A percentile compares a stretch with the other conserved stretches of the same genome.
Conservation (phyloP, 2,113 vertebrate species). For the Abramis brama region DNA sequence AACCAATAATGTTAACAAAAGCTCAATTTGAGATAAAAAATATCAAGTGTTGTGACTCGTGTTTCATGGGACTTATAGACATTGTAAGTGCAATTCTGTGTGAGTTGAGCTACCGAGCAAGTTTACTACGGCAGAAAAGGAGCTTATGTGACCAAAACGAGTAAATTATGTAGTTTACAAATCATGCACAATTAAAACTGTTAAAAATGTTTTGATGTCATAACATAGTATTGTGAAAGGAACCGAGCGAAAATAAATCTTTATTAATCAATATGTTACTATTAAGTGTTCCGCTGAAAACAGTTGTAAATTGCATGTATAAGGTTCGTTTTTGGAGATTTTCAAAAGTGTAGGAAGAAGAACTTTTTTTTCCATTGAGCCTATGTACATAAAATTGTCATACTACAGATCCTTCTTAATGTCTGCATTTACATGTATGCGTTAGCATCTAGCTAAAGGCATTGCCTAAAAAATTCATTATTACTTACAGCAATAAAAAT, state of each 20-base stretch:
- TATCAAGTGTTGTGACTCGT: not conserved
- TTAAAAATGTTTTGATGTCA: too few species aligned
- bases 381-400: not conserved
- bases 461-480: not conserved
- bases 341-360: not conserved
- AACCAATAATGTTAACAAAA: not conserved
- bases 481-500: conserved; percentile 1
- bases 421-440: not conserved
- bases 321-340: not conserved
- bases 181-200: too few species aligned
- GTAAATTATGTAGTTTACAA: too few species aligned
- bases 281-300: not conserved
- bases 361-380: not conserved
- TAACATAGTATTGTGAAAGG: too few species aligned
- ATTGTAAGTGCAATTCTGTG: too few species aligned
- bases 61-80: not conserved
- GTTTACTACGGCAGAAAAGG: not conserved
- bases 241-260: too few species aligned
- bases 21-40: not conserved
- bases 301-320: not conserved
- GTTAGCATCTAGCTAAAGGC: not conserved
- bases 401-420: not conserved
- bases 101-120: not conserved
- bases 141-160: too few species aligned
- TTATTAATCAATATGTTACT: not conserved